phyloP scores from a whole-genome alignment of 2,888 invertebrate species.

The Leptothorax acervorum region DNA sequence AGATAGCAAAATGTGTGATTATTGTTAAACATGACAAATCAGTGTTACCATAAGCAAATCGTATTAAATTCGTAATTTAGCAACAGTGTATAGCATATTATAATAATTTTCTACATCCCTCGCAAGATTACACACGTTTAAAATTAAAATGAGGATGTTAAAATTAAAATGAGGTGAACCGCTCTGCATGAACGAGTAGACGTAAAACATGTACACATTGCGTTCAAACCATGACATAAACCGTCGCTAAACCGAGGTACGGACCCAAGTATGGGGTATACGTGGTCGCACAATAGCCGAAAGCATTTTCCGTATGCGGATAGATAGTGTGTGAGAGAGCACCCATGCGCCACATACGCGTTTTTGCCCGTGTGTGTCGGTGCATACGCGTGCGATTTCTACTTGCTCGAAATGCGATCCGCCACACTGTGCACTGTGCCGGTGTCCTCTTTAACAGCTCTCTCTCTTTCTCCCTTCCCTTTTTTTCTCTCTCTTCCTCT shows the following conservation, averaged over 20 bases:
- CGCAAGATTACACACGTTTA: slow-evolving; percentile 12
- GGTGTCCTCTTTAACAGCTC: slow-evolving; percentile 37
- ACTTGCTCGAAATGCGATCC: slow-evolving; percentile 25
- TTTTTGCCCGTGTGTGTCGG: neutral
- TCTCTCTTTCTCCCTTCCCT: too few species aligned
- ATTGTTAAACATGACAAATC: neutral
- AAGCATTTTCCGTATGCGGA: slow-evolving; percentile 29
- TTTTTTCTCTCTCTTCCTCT: neutral
- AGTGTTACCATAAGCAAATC: neutral
- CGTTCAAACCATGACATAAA: slow-evolving; percentile 32
- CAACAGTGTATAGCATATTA: neutral
- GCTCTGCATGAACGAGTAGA: neutral
- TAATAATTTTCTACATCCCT: neutral
- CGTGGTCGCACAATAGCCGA: slow-evolving; percentile 21
- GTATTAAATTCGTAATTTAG: neutral
- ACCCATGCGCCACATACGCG: neutral
- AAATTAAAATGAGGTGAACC: neutral
- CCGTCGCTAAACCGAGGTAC: slow-evolving; percentile 35
- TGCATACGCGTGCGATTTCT: slow-evolving; percentile 27
- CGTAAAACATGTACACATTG: slow-evolving; percentile 37
- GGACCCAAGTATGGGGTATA: slow-evolving; percentile 15
- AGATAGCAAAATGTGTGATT: neutral
- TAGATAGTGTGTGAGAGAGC: neutral
- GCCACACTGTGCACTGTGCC: neutral
- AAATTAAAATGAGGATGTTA: slow-evolving; percentile 14